A percentile compares a stretch with the other conserved stretches of the same genome.
Evolutionary conservation across 2,888 invertebrate species (phyloP).

Genomic region (Scelioninae gen. 1): DNA sequence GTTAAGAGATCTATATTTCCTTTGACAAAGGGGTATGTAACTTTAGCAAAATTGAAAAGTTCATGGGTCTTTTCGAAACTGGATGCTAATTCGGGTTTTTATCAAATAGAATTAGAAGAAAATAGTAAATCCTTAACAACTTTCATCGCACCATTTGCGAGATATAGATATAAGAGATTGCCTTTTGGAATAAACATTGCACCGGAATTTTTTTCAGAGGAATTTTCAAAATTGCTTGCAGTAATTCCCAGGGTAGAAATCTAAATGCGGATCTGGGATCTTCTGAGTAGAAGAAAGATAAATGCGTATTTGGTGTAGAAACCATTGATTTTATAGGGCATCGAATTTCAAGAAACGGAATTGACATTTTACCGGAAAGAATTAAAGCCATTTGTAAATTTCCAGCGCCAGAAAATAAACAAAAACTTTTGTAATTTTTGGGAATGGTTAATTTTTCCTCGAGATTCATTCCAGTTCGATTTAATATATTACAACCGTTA

Average conservation of each 20-base stretch:
- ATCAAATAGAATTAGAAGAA: conserved; percentile 62
- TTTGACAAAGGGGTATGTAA: conserved; percentile 72
- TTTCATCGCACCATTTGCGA: conserved; percentile 69
- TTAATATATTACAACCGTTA: conserved; percentile 70
- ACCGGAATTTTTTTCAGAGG: conserved; percentile 41
- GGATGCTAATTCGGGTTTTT: conserved; percentile 68
- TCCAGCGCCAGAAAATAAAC: conserved; percentile 70
- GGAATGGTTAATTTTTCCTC: conserved; percentile 70
- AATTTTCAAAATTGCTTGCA: conserved; percentile 50
- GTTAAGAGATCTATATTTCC: conserved; percentile 71
- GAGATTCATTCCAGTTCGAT: conserved; percentile 72
- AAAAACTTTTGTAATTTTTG: conserved; percentile 68
- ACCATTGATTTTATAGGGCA: conserved; percentile 74
- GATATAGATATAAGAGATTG: conserved; percentile 65
- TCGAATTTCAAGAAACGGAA: conserved; percentile 67
- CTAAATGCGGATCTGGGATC: conserved; percentile 63
- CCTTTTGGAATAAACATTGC: conserved; percentile 71
- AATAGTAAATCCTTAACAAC: conserved; percentile 67
- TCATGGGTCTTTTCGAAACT: conserved; percentile 72
- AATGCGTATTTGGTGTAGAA: conserved; percentile 74
- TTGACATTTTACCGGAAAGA: conserved; percentile 67
- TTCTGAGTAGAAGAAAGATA: conserved; percentile 73
- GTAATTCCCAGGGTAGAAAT: conserved; percentile 35
- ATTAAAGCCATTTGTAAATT: conserved; percentile 65
- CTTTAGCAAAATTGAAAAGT: conserved; percentile 67